Base-by-base conservation (phyloP, 2,888 invertebrate species). In the Periphyllus acericola region DNA sequence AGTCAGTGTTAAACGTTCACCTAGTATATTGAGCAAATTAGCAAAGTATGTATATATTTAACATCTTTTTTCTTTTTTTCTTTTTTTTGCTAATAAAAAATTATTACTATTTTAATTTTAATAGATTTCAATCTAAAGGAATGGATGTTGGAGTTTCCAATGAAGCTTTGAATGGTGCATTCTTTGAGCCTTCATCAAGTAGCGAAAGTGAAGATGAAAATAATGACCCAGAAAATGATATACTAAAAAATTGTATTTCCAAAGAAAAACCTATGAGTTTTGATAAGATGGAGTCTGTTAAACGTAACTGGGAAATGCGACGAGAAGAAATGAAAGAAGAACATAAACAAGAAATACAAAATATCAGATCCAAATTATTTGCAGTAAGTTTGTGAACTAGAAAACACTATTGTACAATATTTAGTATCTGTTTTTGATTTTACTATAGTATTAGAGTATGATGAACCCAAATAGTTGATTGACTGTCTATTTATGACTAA, bases 261-360 rank as follows among this genome's bases (percentile, higher is more conserved):
- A 87, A 84, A 66, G 96, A 96, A 91, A 94, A 95, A 89, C 96
- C 96, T 0, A 94, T 96, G 89, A 95, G 96, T 72, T 95, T 96
- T 91, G 94, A 95, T 90, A 95, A 95, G 91, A 96, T 96, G 95
- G 95, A 94, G 90, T 96, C 96, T 91, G 96, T 96, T 19, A 96
- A 96, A 90, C 95, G 94, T 89, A 94, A 94, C 91, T 97, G 96
- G 94, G 97, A 97, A 92, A 90, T 90, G 11, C 90, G 90, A 66
- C 89, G 89, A 21, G 92, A 96, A 90, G 94, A 94, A 89, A 92
- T 96, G 36, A 94, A 96, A 19, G 95, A 96, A 90, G 96, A 96
- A 91, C 93, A 96, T 79, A 97, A 97, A 91, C 96, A 96, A 91
- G 97, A 98, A 92, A 95, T 97, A 90, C 96, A 96, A 92, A 95